Base-by-base conservation (phyloP, 2,113 vertebrate genomes). In the Gila orcuttii region DNA sequence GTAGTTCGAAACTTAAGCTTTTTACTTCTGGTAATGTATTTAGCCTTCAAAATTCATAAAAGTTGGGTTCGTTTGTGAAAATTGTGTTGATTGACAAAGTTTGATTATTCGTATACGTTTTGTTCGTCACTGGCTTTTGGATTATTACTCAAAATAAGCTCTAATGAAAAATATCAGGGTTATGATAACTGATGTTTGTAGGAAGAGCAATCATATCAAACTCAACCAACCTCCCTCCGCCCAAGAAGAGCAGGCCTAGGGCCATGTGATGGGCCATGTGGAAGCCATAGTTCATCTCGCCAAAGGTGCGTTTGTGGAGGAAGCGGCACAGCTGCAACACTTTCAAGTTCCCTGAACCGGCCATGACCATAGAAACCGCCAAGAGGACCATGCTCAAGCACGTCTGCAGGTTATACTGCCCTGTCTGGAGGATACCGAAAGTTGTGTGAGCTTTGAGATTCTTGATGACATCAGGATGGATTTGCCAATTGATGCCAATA, bases 231-330 rank as follows among this genome's bases (percentile, higher is more conserved):
- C 98, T 97, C 91, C 98, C 98, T 85, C 97, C 97, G 88, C 98
- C 98, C 83, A 99, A 90, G 91, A 99, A 99, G 0, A 99, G 96
- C 66, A 99, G 95, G 1, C 98, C 98, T 87, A 99, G 91, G 6
- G 97, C 96, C 98, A 99, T 99, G 92, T 99, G 98, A 88, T 99
- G 97, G 81, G 98, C 97, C 95, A 99, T 96, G 92, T 99, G 97
- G 89, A 99, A 99, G 57, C 98, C 98, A 0, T 99, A 99, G 93
- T 99, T 99, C 97, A 99, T 99, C 90, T 99, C 98, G 1, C 96
- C 97, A 0, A 97, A 96, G 0, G 97, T 99, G 85, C 97, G 96
- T 92, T 98, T 97, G 93, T 99, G 98, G 92, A 99, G 94, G 89
- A 97, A 99, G 36, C 98, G 96, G 88, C 97, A 99, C 3, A 99